phyloP scores from a whole-genome alignment of 2,888 invertebrate species.

The Tupiocoris notatus region DNA sequence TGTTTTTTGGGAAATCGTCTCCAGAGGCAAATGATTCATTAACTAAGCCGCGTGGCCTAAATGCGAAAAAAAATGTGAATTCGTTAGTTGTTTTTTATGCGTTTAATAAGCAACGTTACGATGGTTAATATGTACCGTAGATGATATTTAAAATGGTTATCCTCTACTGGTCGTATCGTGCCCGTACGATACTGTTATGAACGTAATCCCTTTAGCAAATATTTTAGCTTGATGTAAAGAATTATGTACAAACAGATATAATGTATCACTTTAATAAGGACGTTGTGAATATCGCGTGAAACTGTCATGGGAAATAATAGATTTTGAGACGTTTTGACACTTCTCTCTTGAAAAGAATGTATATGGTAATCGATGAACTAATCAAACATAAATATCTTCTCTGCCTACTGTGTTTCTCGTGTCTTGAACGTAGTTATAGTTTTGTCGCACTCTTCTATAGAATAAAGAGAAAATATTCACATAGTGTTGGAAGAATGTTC shows the following conservation, averaged over 20 bases:
- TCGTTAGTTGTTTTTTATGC: constrained; percentile 6
- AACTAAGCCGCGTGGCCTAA: background rate
- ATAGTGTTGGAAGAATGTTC: background rate
- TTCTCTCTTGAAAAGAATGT: background rate
- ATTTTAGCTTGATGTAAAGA: constrained; percentile 33
- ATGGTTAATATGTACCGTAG: background rate
- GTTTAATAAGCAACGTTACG: background rate
- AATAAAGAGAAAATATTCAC: background rate
- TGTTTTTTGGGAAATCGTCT: background rate
- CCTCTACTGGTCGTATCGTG: constrained; percentile 1
- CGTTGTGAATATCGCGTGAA: constrained; percentile 22
- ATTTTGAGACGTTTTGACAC: background rate
- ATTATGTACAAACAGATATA: constrained; percentile 30
- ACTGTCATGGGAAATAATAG: background rate
- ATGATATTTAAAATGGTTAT: background rate
- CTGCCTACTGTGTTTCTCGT: constrained; percentile 20
- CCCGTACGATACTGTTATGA: constrained; percentile 7
- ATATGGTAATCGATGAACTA: constrained; percentile 1
- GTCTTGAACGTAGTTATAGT: constrained; percentile 11
- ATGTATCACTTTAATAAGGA: background rate
- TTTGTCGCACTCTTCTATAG: constrained; percentile 18
- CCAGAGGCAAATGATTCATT: constrained; percentile 9
- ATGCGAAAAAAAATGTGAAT: background rate
- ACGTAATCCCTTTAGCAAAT: constrained; percentile 16
- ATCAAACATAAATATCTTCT: constrained; percentile 17